phyloP scores from a whole-genome alignment of 2,113 vertebrate species.

The Plestiodon gilberti region DNA sequence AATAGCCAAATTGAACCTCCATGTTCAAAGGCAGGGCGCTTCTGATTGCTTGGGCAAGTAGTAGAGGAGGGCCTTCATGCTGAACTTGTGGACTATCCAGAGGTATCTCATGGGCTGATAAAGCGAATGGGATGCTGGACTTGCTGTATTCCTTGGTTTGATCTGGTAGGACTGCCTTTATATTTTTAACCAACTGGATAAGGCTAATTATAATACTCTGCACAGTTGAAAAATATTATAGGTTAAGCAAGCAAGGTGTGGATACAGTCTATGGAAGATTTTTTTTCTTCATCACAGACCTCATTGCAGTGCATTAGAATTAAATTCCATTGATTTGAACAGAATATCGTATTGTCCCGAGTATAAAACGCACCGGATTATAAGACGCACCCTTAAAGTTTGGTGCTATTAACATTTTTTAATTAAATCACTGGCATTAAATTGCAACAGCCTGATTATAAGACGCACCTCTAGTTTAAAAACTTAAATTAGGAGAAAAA shows the following conservation, averaged over 20 bases:
- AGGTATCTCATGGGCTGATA: neutral
- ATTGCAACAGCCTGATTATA: too few species aligned
- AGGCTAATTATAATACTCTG: neutral
- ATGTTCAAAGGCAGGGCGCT: neutral
- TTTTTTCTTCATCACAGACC: neutral
- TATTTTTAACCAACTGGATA: neutral
- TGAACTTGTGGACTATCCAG: neutral
- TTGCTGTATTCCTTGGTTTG: neutral
- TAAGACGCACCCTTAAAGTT: too few species aligned
- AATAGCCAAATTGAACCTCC: neutral
- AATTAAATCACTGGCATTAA: too few species aligned
- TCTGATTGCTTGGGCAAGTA: neutral
- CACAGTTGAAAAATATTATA: neutral
- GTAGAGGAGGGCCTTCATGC: neutral
- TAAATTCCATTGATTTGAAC: neutral
- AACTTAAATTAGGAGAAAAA: too few species aligned
- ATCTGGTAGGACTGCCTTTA: neutral
- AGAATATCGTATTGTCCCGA: too few species aligned
- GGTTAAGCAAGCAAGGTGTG: neutral
- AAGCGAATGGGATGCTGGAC: neutral
- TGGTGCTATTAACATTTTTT: too few species aligned
- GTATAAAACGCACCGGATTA: too few species aligned
- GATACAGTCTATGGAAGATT: neutral
- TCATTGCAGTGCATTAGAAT: neutral
- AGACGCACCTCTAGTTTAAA: too few species aligned